Base-by-base conservation (phyloP, 2,888 invertebrate genomes). In the Galerucella nymphaeae region DNA sequence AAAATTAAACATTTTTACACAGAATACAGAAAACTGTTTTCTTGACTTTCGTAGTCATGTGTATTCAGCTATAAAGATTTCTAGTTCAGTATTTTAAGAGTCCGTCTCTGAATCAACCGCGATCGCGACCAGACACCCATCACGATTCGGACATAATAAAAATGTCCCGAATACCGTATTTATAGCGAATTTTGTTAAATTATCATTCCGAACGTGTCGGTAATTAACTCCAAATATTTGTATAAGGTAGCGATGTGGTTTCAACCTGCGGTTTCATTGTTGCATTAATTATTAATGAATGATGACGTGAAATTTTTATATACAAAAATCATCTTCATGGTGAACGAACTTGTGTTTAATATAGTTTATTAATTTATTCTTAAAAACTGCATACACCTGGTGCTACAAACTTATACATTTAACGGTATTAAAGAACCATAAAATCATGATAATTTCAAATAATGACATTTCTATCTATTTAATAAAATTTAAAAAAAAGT, bases 151-250 rank as follows among this genome's bases (percentile, higher is more conserved):
- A 66, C 63, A 67, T 66, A 71, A 70, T 42, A 61, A 71, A 61
- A 72, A 68, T 57, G 57, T 71, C 68, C 66, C 59, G 48, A 66
- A 53, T 63, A 66, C 71, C 69, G 63, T 71, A 73, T 71, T 73
- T 73, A 73, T 64, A 61, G 61, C 48, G 45, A 64, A 63, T 30
- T 30, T 30, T 30, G 30, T 30, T 30, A 30, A 30, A 6, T 75
- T 66, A 58, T 57, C 73, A 75, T 75, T 73, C 75, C 42, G 42
- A 53, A 65, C 18, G 69, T 55, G 66, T 61, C 20, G 42, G 64
- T 63, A 73, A 73, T 73, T 75, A 70, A 73, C 41, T 45, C 69
- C 14, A 72, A 61, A 71, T 71, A 67, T 71, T 71, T 71, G 62
- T 45, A 38, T 23, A 18, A 68, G 67, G 59, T 68, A 61, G 20